Conservation (phyloP, 2,113 vertebrate genomes). For the Catharus minimus region DNA sequence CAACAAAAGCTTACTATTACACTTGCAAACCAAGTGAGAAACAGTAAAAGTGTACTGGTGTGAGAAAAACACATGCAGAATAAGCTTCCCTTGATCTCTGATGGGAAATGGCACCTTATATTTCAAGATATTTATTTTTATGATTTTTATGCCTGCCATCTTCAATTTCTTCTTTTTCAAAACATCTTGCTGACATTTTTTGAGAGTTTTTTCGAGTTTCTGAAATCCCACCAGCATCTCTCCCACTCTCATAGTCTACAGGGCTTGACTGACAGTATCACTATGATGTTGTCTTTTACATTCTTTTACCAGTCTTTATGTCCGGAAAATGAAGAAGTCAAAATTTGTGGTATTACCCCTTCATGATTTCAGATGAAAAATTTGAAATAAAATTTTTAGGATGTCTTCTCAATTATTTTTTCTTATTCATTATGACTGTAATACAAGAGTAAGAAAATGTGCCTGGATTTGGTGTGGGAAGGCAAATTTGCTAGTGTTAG, state of each 20-base stretch:
- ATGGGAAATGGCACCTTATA: neutral
- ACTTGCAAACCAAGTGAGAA: slow-evolving; percentile 6
- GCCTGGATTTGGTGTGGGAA: neutral
- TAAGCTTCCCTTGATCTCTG: slow-evolving; percentile 8
- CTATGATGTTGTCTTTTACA: neutral
- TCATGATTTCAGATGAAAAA: neutral
- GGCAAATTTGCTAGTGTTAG: neutral
- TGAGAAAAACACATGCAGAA: slow-evolving; percentile 5
- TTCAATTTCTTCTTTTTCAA: neutral
- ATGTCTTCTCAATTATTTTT: neutral
- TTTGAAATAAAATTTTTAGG: neutral
- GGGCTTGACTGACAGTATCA: neutral
- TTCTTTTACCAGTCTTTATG: neutral
- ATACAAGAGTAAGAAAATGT: neutral
- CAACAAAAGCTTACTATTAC: neutral
- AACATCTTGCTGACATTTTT: neutral
- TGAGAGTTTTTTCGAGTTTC: neutral
- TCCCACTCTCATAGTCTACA: neutral
- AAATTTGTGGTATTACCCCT: neutral
- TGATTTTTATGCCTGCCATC: neutral
- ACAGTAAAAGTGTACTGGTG: neutral
- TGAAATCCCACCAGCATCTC: neutral
- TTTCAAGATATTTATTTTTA: slow-evolving; percentile 17
- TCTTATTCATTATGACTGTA: neutral
- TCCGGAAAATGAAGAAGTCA: neutral